A percentile compares a stretch with the other conserved stretches of the same genome.
These are phyloP conservation scores for Dexiosoma caninum DNA, from an alignment of 2,888 invertebrate genomes.

Conservation along the genomic window DNA sequence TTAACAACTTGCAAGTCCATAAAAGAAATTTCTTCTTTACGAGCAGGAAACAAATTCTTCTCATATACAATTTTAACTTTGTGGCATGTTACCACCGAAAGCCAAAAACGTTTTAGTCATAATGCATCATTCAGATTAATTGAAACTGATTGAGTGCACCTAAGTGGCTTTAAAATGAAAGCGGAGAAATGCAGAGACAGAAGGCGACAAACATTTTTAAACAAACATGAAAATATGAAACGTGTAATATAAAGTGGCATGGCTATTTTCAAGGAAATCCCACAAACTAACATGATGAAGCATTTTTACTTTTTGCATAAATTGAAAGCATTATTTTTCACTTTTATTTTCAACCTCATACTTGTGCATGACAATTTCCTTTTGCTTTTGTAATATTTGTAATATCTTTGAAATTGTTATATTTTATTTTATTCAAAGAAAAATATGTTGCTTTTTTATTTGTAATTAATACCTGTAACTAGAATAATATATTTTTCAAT, in stretches of 20 bases:
- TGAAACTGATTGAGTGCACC: slow-evolving; percentile 53
- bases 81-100: slow-evolving; percentile 9
- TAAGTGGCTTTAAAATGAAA: slow-evolving; percentile 31
- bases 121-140: slow-evolving; percentile 51
- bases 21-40: background rate
- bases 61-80: background rate
- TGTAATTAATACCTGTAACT: too few relatives aligned
- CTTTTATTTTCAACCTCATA: slow-evolving; percentile 24
- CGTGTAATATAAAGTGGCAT: slow-evolving; percentile 16
- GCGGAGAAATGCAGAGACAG: background rate
- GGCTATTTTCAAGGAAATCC: slow-evolving; percentile 28
- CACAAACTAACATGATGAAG: background rate
- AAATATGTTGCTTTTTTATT: too few relatives aligned
- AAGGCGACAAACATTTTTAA: slow-evolving; percentile 42
- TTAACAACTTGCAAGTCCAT: too few relatives aligned
- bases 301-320: background rate
- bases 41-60: background rate
- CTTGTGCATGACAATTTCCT: too few relatives aligned
- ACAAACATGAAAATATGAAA: slow-evolving; percentile 14
- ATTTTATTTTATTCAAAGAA: too few relatives aligned
- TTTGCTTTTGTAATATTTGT: too few relatives aligned
- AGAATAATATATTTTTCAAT: too few relatives aligned
- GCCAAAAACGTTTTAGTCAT: slow-evolving; percentile 22
- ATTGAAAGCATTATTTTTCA: slow-evolving; percentile 1
- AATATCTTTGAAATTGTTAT: too few relatives aligned